Evolutionary conservation across 2,113 vertebrate genomes (phyloP).

Genomic region (Gavia stellata): DNA sequence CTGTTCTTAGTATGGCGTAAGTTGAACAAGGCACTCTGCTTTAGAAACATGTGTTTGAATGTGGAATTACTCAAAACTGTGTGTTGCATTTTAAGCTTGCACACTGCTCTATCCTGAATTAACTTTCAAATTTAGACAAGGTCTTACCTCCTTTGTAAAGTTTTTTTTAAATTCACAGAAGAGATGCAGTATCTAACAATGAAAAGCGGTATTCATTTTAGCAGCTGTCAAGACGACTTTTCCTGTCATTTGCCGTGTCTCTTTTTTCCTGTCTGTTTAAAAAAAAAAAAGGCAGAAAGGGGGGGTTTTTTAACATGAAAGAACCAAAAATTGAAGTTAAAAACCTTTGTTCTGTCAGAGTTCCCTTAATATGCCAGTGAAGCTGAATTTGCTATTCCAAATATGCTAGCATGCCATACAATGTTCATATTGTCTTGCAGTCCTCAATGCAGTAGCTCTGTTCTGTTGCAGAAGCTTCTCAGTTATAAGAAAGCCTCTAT

Average conservation of each 20-base stretch:
- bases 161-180: not conserved
- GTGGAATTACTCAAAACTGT: not conserved
- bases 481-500: not conserved
- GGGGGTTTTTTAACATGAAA: not conserved
- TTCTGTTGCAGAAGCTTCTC: not conserved
- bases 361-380: not conserved
- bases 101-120: not conserved
- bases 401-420: not conserved
- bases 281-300: not conserved
- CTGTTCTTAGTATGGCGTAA: not conserved
- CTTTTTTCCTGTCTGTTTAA: not conserved
- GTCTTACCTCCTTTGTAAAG: not conserved
- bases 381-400: not conserved
- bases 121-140: not conserved
- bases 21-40: not conserved
- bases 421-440: not conserved
- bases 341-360: not conserved
- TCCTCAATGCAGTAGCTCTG: not conserved
- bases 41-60: not conserved
- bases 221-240: not conserved
- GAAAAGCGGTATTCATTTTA: not conserved
- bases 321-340: not conserved
- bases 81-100: not conserved
- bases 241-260: not conserved
- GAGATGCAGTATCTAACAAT: not conserved